Base-by-base conservation (phyloP, 2,113 vertebrate species). In the Cyanistes caeruleus region DNA sequence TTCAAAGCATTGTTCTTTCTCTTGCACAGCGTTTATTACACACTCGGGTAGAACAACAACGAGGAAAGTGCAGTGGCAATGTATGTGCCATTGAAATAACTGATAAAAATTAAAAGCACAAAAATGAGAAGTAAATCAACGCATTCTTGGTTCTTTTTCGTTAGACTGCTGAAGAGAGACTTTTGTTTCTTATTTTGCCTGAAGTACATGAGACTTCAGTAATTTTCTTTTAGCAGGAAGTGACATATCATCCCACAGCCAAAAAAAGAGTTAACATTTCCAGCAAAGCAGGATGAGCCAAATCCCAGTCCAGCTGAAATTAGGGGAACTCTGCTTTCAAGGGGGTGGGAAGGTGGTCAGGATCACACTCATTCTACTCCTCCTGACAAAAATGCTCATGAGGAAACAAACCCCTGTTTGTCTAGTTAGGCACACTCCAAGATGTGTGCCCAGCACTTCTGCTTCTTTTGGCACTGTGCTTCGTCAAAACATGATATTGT, bases 1-100 rank as follows among this genome's bases (percentile, higher is more conserved):
- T 91, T 96, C 86, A 49, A 94, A 96, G 90, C 76, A 93, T 91
- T 93, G 83, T 94, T 95, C 58, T 80, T 95, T 76, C 91, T 92
- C 80, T 84, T 87, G 96, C 78, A 87, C 59, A 64, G 65, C 70
- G 91, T 94, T 58, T 82, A 81, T 37, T 83, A 76, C 9, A 15
- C 7, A 10, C 35, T 59, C 65, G 12, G 56, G 72, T 53, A 93
- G 59, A 93, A 91, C 89, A 97, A 64, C 74, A 69, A 37, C 64
- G 41, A 31, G 39, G 5, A n/a, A 69, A 69, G 52, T 24, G 17
- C 1, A 1, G 27, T 72, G 62, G 46, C 75, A 70, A 5, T 53
- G 15, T 76, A 60, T 31, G 39, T 30, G 82, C 41, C 35, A 2
- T 11, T 28, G 13, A 52, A 90, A 69, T 59, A 82, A 84, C 67